Conservation (phyloP, 2,113 vertebrate species). For the Clarias gariepinus region DNA sequence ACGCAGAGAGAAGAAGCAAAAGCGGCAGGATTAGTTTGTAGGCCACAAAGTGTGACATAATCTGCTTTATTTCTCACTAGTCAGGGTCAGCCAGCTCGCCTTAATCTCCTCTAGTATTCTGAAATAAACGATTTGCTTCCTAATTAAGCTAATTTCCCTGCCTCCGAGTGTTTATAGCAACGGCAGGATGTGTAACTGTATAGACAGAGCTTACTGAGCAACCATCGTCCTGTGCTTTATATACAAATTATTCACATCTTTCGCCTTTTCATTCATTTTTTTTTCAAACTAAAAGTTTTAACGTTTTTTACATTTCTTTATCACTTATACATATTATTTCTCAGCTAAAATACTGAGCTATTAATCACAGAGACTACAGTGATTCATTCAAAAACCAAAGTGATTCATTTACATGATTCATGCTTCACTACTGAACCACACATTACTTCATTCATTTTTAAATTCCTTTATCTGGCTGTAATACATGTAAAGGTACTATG, state of each 20-base stretch:
- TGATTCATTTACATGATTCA: neutral
- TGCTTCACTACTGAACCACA: neutral
- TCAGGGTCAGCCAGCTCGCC: neutral
- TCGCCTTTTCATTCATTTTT: neutral
- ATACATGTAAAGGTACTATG: neutral
- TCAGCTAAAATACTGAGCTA: no score
- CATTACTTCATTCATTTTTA: neutral
- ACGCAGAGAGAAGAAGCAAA: neutral
- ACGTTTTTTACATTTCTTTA: neutral
- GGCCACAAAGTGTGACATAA: conserved; percentile 49
- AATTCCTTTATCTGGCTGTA: neutral
- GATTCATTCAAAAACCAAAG: neutral
- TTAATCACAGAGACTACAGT: neutral
- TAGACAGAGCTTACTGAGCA: neutral
- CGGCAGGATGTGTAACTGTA: neutral
- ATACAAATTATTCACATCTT: neutral
- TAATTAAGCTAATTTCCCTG: neutral
- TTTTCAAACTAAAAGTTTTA: neutral
- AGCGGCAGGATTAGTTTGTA: conserved; percentile 44
- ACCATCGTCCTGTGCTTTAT: neutral
- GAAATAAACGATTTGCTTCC: neutral
- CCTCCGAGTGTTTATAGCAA: conserved; percentile 34
- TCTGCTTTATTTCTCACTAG: conserved; percentile 32
- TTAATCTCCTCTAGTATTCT: neutral
- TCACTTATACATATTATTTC: neutral